Percentiles rank a stretch among this genome's conserved stretches.
phyloP scores from a whole-genome alignment of 1,140 invertebrate genomes.

The Drosophila ironensis region DNA sequence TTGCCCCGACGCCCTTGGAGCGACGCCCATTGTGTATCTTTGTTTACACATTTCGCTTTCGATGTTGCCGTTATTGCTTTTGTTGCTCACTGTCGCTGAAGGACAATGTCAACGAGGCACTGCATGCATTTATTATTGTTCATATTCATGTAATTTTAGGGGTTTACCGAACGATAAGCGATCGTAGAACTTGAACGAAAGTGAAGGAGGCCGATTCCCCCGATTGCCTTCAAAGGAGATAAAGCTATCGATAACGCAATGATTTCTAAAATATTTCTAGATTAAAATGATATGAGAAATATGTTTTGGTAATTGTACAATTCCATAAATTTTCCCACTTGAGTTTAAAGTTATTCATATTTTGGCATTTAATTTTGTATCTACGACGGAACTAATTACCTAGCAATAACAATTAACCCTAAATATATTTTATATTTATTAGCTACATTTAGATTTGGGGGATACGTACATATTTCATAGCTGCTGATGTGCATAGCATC shows the following conservation, averaged over 20 bases:
- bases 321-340: no score
- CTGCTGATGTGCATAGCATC: slow-evolving; percentile 82
- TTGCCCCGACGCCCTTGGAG: not conserved
- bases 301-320: no score
- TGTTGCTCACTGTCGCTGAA: slow-evolving; percentile 46
- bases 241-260: no score
- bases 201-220: slow-evolving; percentile 19
- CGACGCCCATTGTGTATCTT: slow-evolving; percentile 51
- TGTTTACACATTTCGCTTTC: slow-evolving; percentile 54
- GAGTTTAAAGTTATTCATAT: no score
- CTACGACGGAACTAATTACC: slow-evolving; percentile 2
- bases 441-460: slow-evolving; percentile 22
- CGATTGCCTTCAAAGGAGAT: not conserved
- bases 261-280: no score
- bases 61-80: slow-evolving; percentile 10
- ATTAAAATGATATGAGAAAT: no score
- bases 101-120: slow-evolving; percentile 73
- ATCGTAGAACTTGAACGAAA: slow-evolving; percentile 46
- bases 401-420: slow-evolving; percentile 14
- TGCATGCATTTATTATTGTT: slow-evolving; percentile 20
- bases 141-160: slow-evolving; percentile 25
- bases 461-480: slow-evolving; percentile 82
- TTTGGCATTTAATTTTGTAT: no score
- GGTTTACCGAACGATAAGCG: slow-evolving; percentile 55
- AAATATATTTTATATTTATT: slow-evolving; percentile 22